Base-by-base conservation (phyloP, 2,113 vertebrate species). In the Willisornis vidua region DNA sequence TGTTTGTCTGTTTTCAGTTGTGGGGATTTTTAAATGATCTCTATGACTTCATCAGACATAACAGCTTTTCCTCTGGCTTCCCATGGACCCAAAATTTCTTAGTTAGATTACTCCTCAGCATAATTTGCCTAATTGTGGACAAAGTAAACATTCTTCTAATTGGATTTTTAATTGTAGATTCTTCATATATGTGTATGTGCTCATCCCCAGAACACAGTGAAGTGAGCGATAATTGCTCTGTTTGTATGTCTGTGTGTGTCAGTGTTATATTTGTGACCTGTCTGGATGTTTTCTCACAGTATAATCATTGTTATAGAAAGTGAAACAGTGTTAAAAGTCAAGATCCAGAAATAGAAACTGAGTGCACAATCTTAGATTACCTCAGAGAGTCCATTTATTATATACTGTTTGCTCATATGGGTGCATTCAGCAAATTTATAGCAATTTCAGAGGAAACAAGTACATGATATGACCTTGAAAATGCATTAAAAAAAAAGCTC, bases 251-350 rank as follows among this genome's bases (percentile, higher is more conserved):
- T 45, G 8, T 43, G 19, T 19, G 9, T 35, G 9, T 10, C n/a
- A 37, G 12, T 25, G 7, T 10, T 74, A 4, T 33, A 46, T 19
- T 68, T 97, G 72, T 67, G 75, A 46, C 39, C 90, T 95, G 73
- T 94, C 75, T 94, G 77, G 91, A 74, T 84, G n/a, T 87, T 95
- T 94, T 66, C 80, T 80, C 73, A 72, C 85, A 89, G 85, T 88
- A 49, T 87, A 85, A 71, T 85, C 68, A 90, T 39, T 65, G 78
- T 49, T 33, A 66, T 46, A 82, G 83, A 80, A 95, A 96, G 70
- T 45, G 75, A 89, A 97, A 94, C 88, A 76, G 93, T 91, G 97
- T 97, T 87, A 97, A 91, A 97, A 97, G 96, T 97, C 95, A 96
- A 89, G 87, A 93, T 96, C 94, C 88, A 96, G 94, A 98, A 97